These are phyloP conservation scores for Ectemnius cavifrons DNA, from an alignment of 2,888 invertebrate species.

Conservation along the genomic window DNA sequence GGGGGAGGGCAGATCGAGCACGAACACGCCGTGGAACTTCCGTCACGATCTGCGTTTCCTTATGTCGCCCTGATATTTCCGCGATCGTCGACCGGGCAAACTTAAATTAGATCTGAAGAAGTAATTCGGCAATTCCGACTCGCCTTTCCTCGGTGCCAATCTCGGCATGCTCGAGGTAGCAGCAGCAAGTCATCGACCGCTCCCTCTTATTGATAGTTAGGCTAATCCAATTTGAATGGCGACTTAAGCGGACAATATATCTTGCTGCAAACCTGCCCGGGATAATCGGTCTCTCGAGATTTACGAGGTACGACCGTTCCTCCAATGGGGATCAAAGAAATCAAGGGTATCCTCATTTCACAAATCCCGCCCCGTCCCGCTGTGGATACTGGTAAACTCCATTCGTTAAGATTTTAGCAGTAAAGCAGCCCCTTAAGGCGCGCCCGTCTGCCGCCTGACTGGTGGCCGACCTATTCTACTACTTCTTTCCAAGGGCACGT, in stretches of 20 bases:
- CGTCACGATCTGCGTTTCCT: background rate
- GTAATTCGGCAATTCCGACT: too few relatives aligned
- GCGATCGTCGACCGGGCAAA: background rate
- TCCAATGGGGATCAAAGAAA: conserved; percentile 64
- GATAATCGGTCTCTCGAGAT: background rate
- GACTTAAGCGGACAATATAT: conserved; percentile 1
- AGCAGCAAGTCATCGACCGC: too few relatives aligned
- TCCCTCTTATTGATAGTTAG: too few relatives aligned
- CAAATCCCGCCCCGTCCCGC: conserved; percentile 63
- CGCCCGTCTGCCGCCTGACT: background rate
- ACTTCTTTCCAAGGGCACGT: too few relatives aligned
- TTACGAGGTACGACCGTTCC: conserved; percentile 18
- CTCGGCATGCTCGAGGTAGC: too few relatives aligned
- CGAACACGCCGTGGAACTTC: background rate
- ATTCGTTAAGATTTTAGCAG: conserved; percentile 67
- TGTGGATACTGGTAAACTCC: conserved; percentile 8
- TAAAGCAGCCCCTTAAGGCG: conserved; percentile 56
- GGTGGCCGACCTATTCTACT: background rate
- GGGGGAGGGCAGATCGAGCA: conserved; percentile 5
- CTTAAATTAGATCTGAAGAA: too few relatives aligned
- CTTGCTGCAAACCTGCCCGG: background rate
- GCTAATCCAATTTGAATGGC: background rate
- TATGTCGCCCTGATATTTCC: conserved; percentile 6
- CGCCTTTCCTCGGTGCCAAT: too few relatives aligned
- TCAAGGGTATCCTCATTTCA: conserved; percentile 66